These are phyloP conservation scores for Lepas anatifera DNA, from an alignment of 2,888 invertebrate genomes.

Conservation along the genomic window DNA sequence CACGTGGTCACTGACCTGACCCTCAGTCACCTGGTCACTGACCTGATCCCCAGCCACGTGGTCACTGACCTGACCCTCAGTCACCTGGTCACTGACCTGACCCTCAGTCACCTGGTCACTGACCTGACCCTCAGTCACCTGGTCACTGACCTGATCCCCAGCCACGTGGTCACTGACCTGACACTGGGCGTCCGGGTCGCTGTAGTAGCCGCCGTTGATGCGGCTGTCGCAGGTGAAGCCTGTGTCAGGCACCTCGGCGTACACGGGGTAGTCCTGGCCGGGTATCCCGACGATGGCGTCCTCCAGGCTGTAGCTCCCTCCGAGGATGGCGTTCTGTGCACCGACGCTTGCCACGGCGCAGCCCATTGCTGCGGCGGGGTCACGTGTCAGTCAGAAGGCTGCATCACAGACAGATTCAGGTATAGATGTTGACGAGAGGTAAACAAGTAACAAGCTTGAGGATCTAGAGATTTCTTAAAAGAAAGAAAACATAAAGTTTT, in stretches of 20 bases:
- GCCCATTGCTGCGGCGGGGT: too few relatives aligned
- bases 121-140: background rate
- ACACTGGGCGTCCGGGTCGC: background rate
- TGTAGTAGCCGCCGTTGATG: constrained; percentile 7
- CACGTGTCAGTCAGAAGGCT: too few relatives aligned
- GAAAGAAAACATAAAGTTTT: too few relatives aligned
- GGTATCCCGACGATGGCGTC: background rate
- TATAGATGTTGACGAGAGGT: too few relatives aligned
- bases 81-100: background rate
- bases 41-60: too few relatives aligned
- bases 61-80: too few relatives aligned
- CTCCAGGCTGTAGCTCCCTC: background rate
- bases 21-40: too few relatives aligned
- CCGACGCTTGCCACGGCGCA: too few relatives aligned
- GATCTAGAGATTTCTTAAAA: too few relatives aligned
- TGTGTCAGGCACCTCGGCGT: constrained; percentile 1
- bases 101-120: background rate
- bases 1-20: background rate
- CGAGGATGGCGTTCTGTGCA: too few relatives aligned
- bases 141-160: background rate
- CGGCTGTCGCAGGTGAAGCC: background rate
- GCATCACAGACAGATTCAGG: too few relatives aligned
- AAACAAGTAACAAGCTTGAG: too few relatives aligned
- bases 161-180: background rate
- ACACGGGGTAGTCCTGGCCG: background rate